These are phyloP conservation scores for Fregetta grallaria DNA, from an alignment of 2,113 vertebrate species.

Conservation along the genomic window DNA sequence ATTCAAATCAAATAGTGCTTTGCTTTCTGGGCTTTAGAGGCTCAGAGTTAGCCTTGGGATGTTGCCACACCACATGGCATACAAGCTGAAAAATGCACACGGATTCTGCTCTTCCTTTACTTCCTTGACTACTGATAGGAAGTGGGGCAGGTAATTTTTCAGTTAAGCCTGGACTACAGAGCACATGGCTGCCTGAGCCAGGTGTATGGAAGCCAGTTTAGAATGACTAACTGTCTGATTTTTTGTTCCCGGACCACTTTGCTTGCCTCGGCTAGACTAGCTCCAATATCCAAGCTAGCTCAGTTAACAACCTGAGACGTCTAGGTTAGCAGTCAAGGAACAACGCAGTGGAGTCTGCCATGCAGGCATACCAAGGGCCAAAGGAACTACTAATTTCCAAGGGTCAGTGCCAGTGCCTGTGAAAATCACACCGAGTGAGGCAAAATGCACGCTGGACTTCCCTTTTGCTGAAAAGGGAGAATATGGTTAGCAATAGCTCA, in stretches of 20 bases:
- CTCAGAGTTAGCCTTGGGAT: not conserved
- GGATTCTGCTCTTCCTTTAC: not conserved
- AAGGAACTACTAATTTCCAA: not conserved
- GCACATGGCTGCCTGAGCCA: not conserved
- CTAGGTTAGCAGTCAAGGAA: not conserved
- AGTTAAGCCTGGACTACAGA: not conserved
- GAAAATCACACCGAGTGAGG: not conserved
- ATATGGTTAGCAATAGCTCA: not conserved
- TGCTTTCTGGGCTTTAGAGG: not conserved
- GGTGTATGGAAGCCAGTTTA: not conserved
- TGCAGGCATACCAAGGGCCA: not conserved
- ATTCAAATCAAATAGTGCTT: not conserved
- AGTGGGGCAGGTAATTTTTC: not conserved
- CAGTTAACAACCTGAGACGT: not conserved
- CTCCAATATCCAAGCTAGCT: not conserved
- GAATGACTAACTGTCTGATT: not conserved
- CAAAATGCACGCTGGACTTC: not conserved
- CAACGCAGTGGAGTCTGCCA: not conserved
- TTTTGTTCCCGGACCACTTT: not conserved
- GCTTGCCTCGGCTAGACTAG: not conserved
- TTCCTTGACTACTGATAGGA: not conserved
- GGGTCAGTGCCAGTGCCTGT: not conserved
- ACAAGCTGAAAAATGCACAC: not conserved
- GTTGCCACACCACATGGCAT: fast-evolving
- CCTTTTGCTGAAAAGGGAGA: not conserved